Conservation (phyloP, 2,797 vertebrate species). For the Strix occidentalis region DNA sequence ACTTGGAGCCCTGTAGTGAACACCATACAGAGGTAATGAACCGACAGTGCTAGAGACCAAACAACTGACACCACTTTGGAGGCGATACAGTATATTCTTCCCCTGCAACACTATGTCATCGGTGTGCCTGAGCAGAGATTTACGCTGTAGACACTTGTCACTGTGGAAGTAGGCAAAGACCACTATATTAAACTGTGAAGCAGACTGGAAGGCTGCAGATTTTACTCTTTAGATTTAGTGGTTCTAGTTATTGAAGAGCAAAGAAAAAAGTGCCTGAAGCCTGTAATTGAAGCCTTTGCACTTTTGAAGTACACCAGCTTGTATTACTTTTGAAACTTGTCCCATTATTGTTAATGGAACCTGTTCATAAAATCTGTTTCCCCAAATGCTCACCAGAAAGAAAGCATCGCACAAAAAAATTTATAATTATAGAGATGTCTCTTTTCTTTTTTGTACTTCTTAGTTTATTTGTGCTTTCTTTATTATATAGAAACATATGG, state of each 20-base stretch:
- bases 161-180: not conserved
- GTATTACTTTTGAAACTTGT: constrained; percentile 22
- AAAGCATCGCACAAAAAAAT: not conserved
- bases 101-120: not conserved
- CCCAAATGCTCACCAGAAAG: constrained; percentile 29
- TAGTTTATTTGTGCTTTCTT: constrained; percentile 41
- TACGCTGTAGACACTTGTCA: not conserved
- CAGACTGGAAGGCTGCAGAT: not conserved
- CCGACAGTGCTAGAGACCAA: not conserved
- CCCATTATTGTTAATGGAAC: constrained; percentile 42
- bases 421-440: not conserved
- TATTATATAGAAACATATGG: constrained; percentile 32
- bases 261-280: not conserved
- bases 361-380: constrained; percentile 48
- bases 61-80: not conserved
- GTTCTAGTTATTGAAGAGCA: not conserved
- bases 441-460: not conserved
- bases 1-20: not conserved
- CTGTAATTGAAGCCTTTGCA: constrained; percentile 19
- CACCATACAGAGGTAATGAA: not conserved
- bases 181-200: not conserved
- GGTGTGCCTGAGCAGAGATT: not conserved
- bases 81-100: not conserved
- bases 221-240: not conserved
- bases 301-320: constrained; percentile 29